These are phyloP conservation scores for Catharus fuscescens DNA, from an alignment of 2,113 vertebrate species.

Conservation along the genomic window DNA sequence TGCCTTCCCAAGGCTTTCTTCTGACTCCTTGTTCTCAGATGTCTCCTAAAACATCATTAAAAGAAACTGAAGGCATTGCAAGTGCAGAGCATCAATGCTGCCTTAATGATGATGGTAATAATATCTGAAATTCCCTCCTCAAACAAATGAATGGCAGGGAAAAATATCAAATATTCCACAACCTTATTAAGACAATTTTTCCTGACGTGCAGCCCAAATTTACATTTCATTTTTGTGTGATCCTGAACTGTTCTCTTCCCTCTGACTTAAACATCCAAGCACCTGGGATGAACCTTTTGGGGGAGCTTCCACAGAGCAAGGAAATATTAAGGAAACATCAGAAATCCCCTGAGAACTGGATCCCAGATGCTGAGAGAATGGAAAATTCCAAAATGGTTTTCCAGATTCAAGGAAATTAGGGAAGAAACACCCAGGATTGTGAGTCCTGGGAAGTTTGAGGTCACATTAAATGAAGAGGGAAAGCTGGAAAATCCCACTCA, in stretches of 20 bases:
- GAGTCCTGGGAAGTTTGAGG: background rate
- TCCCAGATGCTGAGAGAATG: fast-evolving
- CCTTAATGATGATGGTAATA: slow-evolving; percentile 26
- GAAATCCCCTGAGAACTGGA: background rate
- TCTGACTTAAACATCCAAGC: background rate
- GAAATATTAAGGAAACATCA: background rate
- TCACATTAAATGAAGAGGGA: background rate
- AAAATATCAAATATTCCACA: background rate
- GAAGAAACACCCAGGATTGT: background rate
- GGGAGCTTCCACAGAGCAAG: background rate
- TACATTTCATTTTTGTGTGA: background rate
- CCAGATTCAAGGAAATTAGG: background rate
- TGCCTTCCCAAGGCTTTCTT: background rate
- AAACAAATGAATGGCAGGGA: background rate
- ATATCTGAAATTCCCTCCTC: background rate
- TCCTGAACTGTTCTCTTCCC: background rate
- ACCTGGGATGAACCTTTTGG: background rate
- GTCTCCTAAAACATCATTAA: background rate
- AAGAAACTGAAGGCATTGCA: background rate
- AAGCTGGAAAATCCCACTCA: background rate
- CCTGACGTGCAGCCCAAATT: background rate
- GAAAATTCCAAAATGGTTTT: background rate
- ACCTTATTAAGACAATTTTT: background rate
- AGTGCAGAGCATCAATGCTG: background rate
- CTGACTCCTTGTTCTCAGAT: background rate